These are phyloP conservation scores for Yponomeuta malinellus DNA, from an alignment of 2,888 invertebrate genomes.

Conservation along the genomic window DNA sequence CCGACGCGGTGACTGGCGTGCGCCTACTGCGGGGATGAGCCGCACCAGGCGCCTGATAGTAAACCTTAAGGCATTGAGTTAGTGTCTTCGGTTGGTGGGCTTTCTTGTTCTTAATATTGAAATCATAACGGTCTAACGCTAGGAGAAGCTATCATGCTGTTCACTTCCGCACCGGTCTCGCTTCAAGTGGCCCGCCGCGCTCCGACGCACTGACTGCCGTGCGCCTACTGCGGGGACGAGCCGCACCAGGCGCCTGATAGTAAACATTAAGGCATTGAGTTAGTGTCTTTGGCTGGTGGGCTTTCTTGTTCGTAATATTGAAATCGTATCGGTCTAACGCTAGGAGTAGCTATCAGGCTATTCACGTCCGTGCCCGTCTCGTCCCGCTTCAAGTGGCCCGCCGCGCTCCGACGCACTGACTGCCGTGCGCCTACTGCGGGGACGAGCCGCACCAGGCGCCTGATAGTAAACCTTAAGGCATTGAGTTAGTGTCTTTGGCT, in stretches of 20 bases:
- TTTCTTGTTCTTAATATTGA: constrained; percentile 42
- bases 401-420: constrained; percentile 57
- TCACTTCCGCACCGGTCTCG: constrained; percentile 84
- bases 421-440: constrained; percentile 69
- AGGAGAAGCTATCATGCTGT: constrained; percentile 85
- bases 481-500: too few relatives aligned
- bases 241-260: constrained; percentile 50
- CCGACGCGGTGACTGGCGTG: constrained; percentile 65
- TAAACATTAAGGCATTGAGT: background rate
- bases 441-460: constrained; percentile 56
- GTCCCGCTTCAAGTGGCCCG: constrained; percentile 85
- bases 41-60: constrained; percentile 48
- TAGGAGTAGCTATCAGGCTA: too few relatives aligned
- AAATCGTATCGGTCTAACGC: background rate
- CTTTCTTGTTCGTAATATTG: background rate
- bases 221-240: constrained; percentile 62
- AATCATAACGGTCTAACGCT: constrained; percentile 86
- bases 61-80: background rate
- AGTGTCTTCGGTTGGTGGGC: too few relatives aligned
- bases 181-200: constrained; percentile 80
- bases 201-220: constrained; percentile 62
- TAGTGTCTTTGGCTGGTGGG: too few relatives aligned
- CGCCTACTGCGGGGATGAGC: constrained; percentile 61
- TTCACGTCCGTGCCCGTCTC: constrained; percentile 61
- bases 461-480: background rate